phyloP scores from a whole-genome alignment of 2,113 vertebrate species.

The Piprites chloris region DNA sequence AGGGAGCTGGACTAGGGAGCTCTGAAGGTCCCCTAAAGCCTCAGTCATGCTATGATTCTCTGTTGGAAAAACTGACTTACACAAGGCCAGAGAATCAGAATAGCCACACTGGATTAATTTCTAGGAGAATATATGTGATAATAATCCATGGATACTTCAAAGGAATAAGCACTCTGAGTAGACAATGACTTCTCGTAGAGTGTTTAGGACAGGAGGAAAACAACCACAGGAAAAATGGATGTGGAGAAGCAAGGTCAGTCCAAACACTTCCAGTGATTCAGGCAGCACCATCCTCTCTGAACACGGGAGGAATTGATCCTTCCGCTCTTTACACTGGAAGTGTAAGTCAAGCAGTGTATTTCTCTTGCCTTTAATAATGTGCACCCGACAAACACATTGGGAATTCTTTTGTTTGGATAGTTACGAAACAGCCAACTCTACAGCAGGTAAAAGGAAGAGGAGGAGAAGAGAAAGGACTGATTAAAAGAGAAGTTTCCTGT shows the following conservation, averaged over 20 bases:
- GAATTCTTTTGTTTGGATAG: neutral
- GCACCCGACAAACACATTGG: neutral
- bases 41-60: neutral
- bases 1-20: neutral
- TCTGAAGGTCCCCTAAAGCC: neutral
- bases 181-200: neutral
- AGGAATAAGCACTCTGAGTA: neutral
- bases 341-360: neutral
- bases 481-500: slow-evolving; percentile 53
- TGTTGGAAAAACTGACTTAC: neutral
- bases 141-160: neutral
- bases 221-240: accelerated
- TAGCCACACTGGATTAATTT: accelerated
- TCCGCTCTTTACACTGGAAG: neutral
- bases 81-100: neutral
- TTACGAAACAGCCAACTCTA: neutral
- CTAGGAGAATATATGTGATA: neutral
- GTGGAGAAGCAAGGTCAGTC: neutral
- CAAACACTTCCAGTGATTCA: neutral
- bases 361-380: neutral
- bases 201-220: neutral
- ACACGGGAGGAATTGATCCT: neutral
- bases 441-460: slow-evolving; percentile 1
- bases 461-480: neutral
- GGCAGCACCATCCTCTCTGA: neutral